Conservation (phyloP, 2,888 invertebrate species). For the Cephus runcator region DNA sequence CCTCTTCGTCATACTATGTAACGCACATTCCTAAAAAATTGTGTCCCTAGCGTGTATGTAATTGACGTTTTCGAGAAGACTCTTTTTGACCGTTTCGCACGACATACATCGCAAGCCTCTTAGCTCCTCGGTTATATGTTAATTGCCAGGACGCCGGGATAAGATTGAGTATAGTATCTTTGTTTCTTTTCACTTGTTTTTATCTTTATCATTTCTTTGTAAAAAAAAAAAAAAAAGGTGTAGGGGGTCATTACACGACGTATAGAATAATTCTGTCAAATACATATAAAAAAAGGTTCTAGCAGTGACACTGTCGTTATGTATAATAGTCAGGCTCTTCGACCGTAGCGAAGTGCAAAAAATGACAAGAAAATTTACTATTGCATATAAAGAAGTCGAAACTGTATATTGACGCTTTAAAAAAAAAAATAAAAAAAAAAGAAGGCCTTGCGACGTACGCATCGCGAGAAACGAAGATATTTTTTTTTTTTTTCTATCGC, state of each 20-base stretch:
- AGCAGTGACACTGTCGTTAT: neutral
- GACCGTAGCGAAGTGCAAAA: neutral
- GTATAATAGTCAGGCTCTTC: neutral
- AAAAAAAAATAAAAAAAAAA: neutral
- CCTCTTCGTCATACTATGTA: neutral
- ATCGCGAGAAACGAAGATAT: neutral
- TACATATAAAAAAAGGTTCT: neutral
- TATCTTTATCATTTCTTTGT: neutral
- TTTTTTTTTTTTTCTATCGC: neutral
- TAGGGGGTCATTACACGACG: neutral
- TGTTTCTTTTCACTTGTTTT: neutral
- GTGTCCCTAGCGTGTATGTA: conserved; percentile 35
- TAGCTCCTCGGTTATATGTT: neutral
- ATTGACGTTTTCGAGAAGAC: conserved; percentile 59
- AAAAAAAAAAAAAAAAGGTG: neutral
- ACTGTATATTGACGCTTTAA: neutral
- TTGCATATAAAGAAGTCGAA: neutral
- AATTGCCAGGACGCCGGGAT: neutral
- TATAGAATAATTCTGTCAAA: neutral
- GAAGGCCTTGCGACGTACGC: neutral
- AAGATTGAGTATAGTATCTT: neutral
- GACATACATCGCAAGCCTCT: neutral
- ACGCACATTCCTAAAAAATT: conserved; percentile 6
- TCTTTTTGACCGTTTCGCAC: conserved; percentile 21
- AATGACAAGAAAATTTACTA: neutral